Base-by-base conservation (phyloP, 2,113 vertebrate species). In the Lota lota region DNA sequence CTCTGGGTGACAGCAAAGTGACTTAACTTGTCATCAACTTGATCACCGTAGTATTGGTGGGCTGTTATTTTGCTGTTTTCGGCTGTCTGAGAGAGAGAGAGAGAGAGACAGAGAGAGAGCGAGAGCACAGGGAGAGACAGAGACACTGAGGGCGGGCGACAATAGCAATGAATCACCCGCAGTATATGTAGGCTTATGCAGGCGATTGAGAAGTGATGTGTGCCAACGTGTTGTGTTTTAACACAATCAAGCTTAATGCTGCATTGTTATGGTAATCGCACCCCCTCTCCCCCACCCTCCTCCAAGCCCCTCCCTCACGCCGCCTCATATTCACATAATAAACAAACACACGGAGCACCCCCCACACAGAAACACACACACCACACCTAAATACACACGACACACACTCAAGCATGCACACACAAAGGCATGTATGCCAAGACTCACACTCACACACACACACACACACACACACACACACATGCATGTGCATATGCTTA, bases 401-500 rank as follows among this genome's bases (percentile, higher is more conserved):
- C 57, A 61, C 59, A 22, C 59, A 22, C 59, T 2, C 20, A 61
- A 4, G 21, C 57, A 59, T 20, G 21, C 58, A 47, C 63, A 64
- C 63, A 21, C 24, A 56, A 11, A 16, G 20, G 24, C 21, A 61
- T 5, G 24, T 19, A 59, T 5, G 12, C 58, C 58, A 22, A 59
- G 1, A 12, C 20, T 14, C 20, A 22, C 59, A 22, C 59, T 24
- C 59, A 22, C 59, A 61, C 59, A 15, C 59, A 57, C 68, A 64
- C 24, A 60, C 64, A 66, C 36, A 22, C 40, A 74, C 4, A 67
- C 69, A 65, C 62, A 67, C 58, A 63, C 61, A 69, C 74, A 57
- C 68, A 67, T 21, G 56, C 64, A 67, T 22, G 20, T 11, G 64
- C 17, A 12, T 11, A 36, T 5, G 58, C 66, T 88, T 88, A 88